Evolutionary conservation across 2,113 vertebrate genomes (phyloP).

Genomic region (Ivindomyrus marchei): DNA sequence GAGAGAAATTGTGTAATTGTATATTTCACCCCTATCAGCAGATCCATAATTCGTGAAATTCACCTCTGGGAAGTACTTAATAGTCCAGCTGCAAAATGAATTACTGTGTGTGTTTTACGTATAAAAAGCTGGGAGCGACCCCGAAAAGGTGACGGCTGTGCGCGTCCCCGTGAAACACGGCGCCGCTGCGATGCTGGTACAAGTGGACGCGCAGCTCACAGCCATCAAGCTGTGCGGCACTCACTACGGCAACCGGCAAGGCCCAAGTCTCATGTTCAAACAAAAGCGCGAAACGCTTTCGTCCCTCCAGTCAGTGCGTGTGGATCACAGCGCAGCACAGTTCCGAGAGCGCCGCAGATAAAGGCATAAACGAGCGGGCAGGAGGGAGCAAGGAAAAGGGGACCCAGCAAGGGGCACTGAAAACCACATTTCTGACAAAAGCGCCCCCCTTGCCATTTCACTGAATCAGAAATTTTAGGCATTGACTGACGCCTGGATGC

Average conservation of each 20-base stretch:
- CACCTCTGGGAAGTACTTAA: background rate
- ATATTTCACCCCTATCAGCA: background rate
- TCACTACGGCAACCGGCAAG: constrained; percentile 29
- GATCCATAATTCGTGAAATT: background rate
- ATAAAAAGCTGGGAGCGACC: background rate
- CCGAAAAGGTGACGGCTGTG: background rate
- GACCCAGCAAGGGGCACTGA: background rate
- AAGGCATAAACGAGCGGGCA: background rate
- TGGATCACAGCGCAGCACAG: constrained; percentile 26
- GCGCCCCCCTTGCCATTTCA: background rate
- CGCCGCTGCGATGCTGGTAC: background rate
- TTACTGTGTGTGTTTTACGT: background rate
- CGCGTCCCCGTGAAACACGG: background rate
- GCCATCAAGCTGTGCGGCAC: background rate
- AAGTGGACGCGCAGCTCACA: background rate
- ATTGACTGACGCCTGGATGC: constrained; percentile 56
- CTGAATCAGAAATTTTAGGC: constrained; percentile 43
- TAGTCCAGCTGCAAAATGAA: background rate
- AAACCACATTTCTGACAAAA: background rate
- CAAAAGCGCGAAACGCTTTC: constrained; percentile 36
- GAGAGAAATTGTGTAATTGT: background rate
- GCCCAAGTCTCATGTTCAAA: constrained; percentile 31
- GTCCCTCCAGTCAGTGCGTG: constrained; percentile 32
- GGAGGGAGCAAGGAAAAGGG: background rate
- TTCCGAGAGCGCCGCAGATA: constrained; percentile 18